A percentile compares a stretch with the other conserved stretches of the same genome.
These are phyloP conservation scores for Drosophila dives DNA, from an alignment of 2,888 invertebrate genomes.

Conservation along the genomic window DNA sequence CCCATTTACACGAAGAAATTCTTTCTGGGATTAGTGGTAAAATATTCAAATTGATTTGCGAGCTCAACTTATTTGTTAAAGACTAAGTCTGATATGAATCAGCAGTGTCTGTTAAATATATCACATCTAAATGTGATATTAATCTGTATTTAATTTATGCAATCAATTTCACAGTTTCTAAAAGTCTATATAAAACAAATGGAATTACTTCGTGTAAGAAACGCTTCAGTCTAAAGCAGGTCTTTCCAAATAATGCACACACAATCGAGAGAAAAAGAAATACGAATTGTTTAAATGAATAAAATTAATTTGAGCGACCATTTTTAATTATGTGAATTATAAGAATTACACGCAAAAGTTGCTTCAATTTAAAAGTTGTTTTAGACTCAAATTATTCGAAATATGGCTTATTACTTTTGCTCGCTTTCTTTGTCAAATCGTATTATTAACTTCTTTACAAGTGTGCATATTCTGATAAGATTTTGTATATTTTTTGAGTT, in stretches of 20 bases:
- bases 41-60: background rate
- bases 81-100: background rate
- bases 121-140: background rate
- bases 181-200: background rate
- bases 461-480: background rate
- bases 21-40: background rate
- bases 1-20: constrained; percentile 1
- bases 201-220: background rate
- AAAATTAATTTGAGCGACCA: background rate
- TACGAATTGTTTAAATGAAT: background rate
- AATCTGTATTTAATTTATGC: background rate
- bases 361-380: too few relatives aligned
- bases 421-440: background rate
- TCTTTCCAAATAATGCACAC: background rate
- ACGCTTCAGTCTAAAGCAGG: background rate
- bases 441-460: background rate
- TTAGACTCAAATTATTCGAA: too few relatives aligned
- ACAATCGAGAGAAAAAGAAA: background rate
- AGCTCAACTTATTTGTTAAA: background rate
- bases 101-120: background rate
- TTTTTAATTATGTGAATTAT: background rate
- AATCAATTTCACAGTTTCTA: background rate
- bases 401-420: background rate
- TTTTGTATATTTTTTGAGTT: background rate
- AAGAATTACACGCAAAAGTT: background rate